phyloP scores from a whole-genome alignment of 1,140 invertebrate species.

The Penaeus indicus region DNA sequence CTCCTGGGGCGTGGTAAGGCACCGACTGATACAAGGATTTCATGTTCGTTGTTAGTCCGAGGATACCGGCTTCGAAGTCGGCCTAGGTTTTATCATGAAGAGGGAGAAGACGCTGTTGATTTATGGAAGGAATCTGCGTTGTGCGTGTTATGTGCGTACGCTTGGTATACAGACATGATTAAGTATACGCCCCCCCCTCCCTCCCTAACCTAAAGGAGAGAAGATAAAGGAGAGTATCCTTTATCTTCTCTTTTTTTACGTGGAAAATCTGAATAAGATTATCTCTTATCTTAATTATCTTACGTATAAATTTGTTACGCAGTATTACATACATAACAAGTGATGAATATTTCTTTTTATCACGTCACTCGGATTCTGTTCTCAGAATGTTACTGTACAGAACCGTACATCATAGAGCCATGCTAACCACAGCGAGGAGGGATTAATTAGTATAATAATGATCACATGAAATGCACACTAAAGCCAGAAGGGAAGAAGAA shows the following conservation, averaged over 20 bases:
- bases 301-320: too few relatives aligned
- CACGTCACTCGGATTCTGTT: background rate
- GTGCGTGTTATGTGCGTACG: background rate
- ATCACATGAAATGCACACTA: background rate
- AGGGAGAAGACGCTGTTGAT: background rate
- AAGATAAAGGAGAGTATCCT: background rate
- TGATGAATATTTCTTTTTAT: too few relatives aligned
- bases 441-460: too few relatives aligned
- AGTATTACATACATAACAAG: background rate
- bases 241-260: background rate
- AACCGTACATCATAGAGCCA: background rate
- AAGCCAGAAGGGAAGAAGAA: background rate
- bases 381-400: too few relatives aligned
- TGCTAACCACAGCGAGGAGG: background rate
- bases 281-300: too few relatives aligned
- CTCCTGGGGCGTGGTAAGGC: constrained; percentile 58
- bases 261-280: background rate
- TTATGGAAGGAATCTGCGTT: background rate
- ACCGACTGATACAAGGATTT: constrained; percentile 55
- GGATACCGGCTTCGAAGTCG: background rate
- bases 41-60: background rate
- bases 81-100: constrained; percentile 34
- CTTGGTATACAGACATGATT: background rate
- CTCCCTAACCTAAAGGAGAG: too few relatives aligned
- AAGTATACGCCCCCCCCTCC: too few relatives aligned